Percentiles rank a stretch among this genome's conserved stretches.
These are phyloP conservation scores for Pectinophora gossypiella DNA, from an alignment of 1,140 invertebrate species.

Conservation along the genomic window DNA sequence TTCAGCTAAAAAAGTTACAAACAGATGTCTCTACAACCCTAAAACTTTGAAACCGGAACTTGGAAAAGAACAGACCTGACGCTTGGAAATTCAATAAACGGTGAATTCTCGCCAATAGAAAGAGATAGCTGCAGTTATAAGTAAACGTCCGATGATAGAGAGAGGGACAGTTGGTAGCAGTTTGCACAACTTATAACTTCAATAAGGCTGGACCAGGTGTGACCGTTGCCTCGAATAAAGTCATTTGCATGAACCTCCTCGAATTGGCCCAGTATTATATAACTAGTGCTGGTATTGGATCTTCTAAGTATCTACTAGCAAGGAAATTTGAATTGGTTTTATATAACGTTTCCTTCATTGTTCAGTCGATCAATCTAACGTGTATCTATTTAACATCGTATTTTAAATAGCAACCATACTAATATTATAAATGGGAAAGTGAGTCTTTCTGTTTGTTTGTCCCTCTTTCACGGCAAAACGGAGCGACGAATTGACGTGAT, in stretches of 20 bases:
- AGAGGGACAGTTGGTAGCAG: slow-evolving; percentile 27
- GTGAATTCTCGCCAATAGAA: neutral
- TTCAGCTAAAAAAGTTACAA: no score
- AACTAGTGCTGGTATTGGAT: neutral
- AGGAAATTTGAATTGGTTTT: no score
- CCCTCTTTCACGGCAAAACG: no score
- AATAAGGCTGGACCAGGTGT: slow-evolving; percentile 66
- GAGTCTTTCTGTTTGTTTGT: no score
- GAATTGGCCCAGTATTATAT: slow-evolving; percentile 19
- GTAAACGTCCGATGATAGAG: slow-evolving; percentile 33
- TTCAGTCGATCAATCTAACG: no score
- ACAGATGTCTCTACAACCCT: neutral
- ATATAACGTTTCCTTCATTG: no score
- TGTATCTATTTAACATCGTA: no score
- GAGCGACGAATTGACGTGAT: no score
- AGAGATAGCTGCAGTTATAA: no score
- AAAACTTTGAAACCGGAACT: neutral
- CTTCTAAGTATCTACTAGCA: no score
- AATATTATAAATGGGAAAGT: no score
- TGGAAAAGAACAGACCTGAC: neutral
- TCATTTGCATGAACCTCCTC: slow-evolving; percentile 51
- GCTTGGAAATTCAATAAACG: neutral
- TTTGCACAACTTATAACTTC: slow-evolving; percentile 70
- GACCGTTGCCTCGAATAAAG: slow-evolving; percentile 42
- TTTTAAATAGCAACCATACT: no score